Evolutionary conservation across 2,113 vertebrate species (phyloP).

Genomic region (Ochotona princeps): DNA sequence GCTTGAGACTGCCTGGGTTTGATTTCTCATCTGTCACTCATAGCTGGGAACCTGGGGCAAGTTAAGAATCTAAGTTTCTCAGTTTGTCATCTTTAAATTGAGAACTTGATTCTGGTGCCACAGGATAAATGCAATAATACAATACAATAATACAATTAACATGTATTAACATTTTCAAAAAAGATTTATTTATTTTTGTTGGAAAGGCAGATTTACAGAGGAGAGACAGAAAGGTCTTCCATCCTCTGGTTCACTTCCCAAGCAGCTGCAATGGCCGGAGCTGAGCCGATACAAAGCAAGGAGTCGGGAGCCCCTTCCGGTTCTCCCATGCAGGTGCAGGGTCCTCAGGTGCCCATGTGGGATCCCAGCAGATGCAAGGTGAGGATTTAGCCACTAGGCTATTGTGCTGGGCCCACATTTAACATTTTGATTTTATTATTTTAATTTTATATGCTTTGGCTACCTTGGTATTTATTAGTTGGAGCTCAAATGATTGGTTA

Average conservation of each 20-base stretch:
- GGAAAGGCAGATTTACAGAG: too few relatives aligned
- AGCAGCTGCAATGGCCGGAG: too few relatives aligned
- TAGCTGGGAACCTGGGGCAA: not conserved
- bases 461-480: conserved; percentile 1
- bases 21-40: not conserved
- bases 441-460: not conserved
- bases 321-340: too few relatives aligned
- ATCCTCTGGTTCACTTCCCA: too few relatives aligned
- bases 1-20: not conserved
- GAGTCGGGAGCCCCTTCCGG: too few relatives aligned
- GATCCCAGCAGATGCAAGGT: not conserved
- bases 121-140: not conserved
- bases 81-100: not conserved
- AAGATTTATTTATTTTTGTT: too few relatives aligned
- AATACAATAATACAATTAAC: not conserved
- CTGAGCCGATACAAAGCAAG: too few relatives aligned
- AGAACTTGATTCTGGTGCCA: not conserved
- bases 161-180: too few relatives aligned
- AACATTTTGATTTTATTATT: not conserved
- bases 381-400: not conserved
- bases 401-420: not conserved
- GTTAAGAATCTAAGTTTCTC: not conserved
- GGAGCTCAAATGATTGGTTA: not conserved
- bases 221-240: too few relatives aligned
- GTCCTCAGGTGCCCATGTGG: too few relatives aligned